These are phyloP conservation scores for Trichopoda pennipes DNA, from an alignment of 2,888 invertebrate species.

Conservation along the genomic window DNA sequence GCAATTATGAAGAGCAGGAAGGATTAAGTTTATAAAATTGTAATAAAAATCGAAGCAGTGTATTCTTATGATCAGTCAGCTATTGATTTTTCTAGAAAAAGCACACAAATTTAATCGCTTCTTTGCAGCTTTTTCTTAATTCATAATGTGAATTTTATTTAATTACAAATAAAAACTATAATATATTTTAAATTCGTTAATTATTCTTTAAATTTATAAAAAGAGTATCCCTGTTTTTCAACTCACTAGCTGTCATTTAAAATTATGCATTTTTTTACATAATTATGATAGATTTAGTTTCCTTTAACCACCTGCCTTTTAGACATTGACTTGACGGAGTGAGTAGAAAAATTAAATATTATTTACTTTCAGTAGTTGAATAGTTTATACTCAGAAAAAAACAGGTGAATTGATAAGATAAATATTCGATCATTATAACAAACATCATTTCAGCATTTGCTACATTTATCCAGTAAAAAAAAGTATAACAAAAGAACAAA, in stretches of 20 bases:
- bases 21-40: no score
- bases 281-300: conserved; percentile 53
- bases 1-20: no score
- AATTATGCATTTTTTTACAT: neutral
- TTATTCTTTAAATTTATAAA: no score
- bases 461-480: conserved; percentile 2
- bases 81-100: no score
- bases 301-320: conserved; percentile 9
- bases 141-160: no score
- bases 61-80: no score
- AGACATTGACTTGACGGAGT: neutral
- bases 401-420: conserved; percentile 67
- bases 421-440: conserved; percentile 32
- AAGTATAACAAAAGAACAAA: neutral
- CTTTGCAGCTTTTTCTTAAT: no score
- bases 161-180: no score
- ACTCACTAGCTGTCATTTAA: neutral
- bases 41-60: no score
- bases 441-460: conserved; percentile 25
- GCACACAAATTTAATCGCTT: neutral
- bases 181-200: no score
- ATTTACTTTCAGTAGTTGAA: conserved; percentile 5
- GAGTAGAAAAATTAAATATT: neutral
- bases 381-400: neutral
- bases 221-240: no score